These are phyloP conservation scores for Steinernema carpocapsae DNA, from an alignment of 2,888 invertebrate species.

Conservation along the genomic window DNA sequence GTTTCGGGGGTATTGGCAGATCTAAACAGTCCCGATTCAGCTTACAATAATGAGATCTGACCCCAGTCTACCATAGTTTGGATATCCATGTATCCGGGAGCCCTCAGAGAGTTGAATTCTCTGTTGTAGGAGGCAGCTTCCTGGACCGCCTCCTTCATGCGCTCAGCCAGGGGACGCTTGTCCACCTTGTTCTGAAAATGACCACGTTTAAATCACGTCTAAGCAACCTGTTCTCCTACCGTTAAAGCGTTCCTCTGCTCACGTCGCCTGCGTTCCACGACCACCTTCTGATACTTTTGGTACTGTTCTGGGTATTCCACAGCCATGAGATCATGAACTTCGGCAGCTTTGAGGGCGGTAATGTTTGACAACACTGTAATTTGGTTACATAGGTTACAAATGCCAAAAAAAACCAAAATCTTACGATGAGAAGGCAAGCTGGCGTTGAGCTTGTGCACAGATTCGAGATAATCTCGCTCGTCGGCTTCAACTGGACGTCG, in stretches of 20 bases:
- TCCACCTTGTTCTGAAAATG: constrained; percentile 61
- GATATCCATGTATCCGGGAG: constrained; percentile 72
- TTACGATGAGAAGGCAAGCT: constrained; percentile 46
- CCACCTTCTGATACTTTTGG: constrained; percentile 72
- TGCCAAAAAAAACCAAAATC: no score
- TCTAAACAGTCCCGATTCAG: no score
- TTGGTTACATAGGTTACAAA: no score
- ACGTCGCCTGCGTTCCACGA: constrained; percentile 61
- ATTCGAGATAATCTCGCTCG: constrained; percentile 84
- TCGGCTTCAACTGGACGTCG: constrained; percentile 77
- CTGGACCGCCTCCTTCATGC: constrained; percentile 81
- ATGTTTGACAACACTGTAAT: constrained; percentile 58
- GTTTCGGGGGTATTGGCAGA: constrained; percentile 44
- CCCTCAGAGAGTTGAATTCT: constrained; percentile 79
- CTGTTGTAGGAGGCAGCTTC: constrained; percentile 78
- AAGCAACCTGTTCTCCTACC: no score
- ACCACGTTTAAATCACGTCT: constrained; percentile 15
- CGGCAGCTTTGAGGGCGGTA: constrained; percentile 70
- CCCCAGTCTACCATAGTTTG: constrained; percentile 17
- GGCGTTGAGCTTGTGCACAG: constrained; percentile 57
- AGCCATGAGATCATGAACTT: constrained; percentile 92
- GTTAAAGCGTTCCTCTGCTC: constrained; percentile 53
- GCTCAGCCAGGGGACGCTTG: constrained; percentile 72
- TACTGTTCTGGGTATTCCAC: constrained; percentile 93
- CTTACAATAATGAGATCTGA: no score